Percentiles rank a stretch among this genome's conserved stretches.
Evolutionary conservation across 1,140 invertebrate genomes (phyloP).

Genomic region (Eumeta japonica): DNA sequence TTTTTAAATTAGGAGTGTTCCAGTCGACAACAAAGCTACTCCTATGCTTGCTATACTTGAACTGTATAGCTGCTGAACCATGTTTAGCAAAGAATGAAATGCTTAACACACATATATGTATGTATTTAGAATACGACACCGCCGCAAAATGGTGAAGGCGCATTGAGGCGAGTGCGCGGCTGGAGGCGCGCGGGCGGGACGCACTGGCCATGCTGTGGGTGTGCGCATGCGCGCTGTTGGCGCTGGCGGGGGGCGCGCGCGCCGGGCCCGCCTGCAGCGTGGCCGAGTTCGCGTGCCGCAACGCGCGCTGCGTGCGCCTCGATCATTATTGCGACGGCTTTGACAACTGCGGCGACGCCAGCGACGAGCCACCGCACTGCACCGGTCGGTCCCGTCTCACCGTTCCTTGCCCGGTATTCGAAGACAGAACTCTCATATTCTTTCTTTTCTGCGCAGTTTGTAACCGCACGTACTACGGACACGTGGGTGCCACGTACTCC

Average conservation of each 20-base stretch:
- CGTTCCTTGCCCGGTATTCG: background rate
- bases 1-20: no score
- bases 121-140: slow-evolving; percentile 1
- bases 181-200: slow-evolving; percentile 7
- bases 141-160: background rate
- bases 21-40: no score
- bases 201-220: no score
- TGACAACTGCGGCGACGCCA: slow-evolving; percentile 79
- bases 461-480: slow-evolving; percentile 87
- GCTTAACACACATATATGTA: slow-evolving; percentile 2
- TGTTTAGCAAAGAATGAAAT: background rate
- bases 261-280: slow-evolving; percentile 63
- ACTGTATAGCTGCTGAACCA: no score
- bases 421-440: background rate
- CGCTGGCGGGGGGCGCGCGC: slow-evolving; percentile 7
- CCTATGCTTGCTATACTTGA: no score
- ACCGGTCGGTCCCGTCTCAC: slow-evolving; percentile 58
- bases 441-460: slow-evolving; percentile 71
- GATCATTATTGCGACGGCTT: slow-evolving; percentile 82
- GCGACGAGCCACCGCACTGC: slow-evolving; percentile 80
- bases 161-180: slow-evolving; percentile 6
- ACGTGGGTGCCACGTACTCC: slow-evolving; percentile 77
- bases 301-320: slow-evolving; percentile 76
- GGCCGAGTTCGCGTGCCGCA: slow-evolving; percentile 79
- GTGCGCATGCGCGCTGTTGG: no score